Percentiles rank a stretch among this genome's conserved stretches.
Evolutionary conservation across 2,888 invertebrate species (phyloP).

Genomic region (Drosophila kuntzei): DNA sequence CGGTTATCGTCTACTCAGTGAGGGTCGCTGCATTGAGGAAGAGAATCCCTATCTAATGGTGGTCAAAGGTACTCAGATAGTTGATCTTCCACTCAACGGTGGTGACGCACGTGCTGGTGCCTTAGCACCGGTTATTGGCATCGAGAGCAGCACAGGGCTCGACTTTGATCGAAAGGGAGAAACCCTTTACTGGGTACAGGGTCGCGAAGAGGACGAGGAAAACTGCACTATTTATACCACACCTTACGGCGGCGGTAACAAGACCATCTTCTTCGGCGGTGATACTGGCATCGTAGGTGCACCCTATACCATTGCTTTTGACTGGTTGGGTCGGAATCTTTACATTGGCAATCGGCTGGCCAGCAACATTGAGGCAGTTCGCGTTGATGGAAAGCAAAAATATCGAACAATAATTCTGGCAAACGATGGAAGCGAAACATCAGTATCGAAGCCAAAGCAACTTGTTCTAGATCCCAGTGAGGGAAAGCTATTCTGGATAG

Average conservation of each 20-base stretch:
- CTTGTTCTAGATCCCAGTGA: slow-evolving; percentile 96
- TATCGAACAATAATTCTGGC: slow-evolving; percentile 94
- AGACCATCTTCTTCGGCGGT: slow-evolving; percentile 91
- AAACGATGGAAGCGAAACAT: slow-evolving; percentile 94
- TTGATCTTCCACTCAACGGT: slow-evolving; percentile 92
- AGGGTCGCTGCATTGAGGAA: slow-evolving; percentile 92
- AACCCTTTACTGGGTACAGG: slow-evolving; percentile 94
- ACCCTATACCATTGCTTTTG: slow-evolving; percentile 96
- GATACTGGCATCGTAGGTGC: slow-evolving; percentile 96
- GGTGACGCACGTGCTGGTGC: slow-evolving; percentile 92
- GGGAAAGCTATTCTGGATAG: slow-evolving; percentile 98
- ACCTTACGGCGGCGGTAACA: slow-evolving; percentile 94
- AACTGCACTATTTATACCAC: slow-evolving; percentile 95
- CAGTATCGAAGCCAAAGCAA: slow-evolving; percentile 94
- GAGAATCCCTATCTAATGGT: slow-evolving; percentile 96
- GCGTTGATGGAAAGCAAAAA: slow-evolving; percentile 93
- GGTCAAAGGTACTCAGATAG: slow-evolving; percentile 94
- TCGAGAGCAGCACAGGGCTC: slow-evolving; percentile 94
- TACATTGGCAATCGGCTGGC: slow-evolving; percentile 96
- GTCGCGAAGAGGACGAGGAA: slow-evolving; percentile 91
- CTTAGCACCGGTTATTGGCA: slow-evolving; percentile 94
- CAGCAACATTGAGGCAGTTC: slow-evolving; percentile 95
- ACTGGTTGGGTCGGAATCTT: slow-evolving; percentile 98
- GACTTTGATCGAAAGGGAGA: slow-evolving; percentile 96
- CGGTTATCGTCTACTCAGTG: slow-evolving; percentile 90